These are phyloP conservation scores for Eilema depressum DNA, from an alignment of 2,888 invertebrate species.

Conservation along the genomic window DNA sequence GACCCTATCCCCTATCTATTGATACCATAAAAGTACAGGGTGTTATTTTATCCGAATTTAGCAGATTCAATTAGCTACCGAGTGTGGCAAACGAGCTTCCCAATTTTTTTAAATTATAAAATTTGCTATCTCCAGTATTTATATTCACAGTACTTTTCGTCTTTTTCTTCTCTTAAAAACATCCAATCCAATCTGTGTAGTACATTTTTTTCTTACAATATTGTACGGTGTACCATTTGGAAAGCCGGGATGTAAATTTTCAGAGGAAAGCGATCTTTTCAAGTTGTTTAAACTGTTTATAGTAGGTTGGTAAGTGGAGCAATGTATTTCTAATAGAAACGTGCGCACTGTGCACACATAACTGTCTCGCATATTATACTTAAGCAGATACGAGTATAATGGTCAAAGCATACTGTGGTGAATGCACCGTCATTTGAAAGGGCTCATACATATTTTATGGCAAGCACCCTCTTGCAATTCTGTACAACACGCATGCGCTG, in stretches of 20 bases:
- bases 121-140: too few species aligned
- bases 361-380: not conserved
- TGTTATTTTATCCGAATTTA: too few species aligned
- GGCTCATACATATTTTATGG: conserved; percentile 59
- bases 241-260: not conserved
- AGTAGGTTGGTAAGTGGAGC: not conserved
- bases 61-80: too few species aligned
- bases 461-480: conserved; percentile 60
- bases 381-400: conserved; percentile 11
- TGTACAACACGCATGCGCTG: conserved; percentile 78
- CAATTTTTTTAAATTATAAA: too few species aligned
- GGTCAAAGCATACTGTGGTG: conserved; percentile 26
- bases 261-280: not conserved
- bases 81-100: too few species aligned
- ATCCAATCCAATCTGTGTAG: too few species aligned
- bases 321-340: not conserved
- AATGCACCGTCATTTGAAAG: conserved; percentile 44
- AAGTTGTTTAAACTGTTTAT: not conserved
- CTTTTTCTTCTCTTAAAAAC: too few species aligned
- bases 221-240: not conserved
- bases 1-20: too few species aligned
- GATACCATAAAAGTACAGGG: too few species aligned
- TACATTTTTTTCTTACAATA: not conserved
- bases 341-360: not conserved
- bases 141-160: too few species aligned